phyloP scores from a whole-genome alignment of 1,140 invertebrate species.

The Pogonomyrmex barbatus region DNA sequence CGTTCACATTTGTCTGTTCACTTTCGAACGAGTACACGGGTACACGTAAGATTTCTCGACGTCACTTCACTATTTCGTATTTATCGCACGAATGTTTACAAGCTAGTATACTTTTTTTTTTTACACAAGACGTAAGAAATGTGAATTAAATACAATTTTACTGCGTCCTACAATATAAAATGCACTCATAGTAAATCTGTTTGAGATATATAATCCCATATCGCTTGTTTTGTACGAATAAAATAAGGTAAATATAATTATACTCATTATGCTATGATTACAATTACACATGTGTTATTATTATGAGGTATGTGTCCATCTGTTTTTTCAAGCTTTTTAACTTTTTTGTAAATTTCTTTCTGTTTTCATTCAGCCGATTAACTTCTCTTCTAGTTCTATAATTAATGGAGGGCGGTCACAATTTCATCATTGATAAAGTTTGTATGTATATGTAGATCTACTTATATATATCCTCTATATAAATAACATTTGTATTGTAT shows the following conservation, averaged over 20 bases:
- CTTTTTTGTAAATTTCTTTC: constrained; percentile 77
- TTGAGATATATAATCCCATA: constrained; percentile 72
- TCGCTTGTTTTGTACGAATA: constrained; percentile 70
- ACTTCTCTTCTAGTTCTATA: constrained; percentile 75
- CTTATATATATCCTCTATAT: constrained; percentile 39
- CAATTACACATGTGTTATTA: constrained; percentile 79
- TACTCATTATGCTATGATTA: constrained; percentile 71
- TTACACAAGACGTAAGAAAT: constrained; percentile 68
- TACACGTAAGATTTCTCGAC: not conserved
- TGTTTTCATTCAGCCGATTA: constrained; percentile 75
- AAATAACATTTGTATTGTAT: constrained; percentile 54
- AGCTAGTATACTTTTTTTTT: constrained; percentile 58
- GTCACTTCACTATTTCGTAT: constrained; percentile 70
- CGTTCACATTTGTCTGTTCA: not conserved
- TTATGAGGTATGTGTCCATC: constrained; percentile 77
- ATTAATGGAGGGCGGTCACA: constrained; percentile 73
- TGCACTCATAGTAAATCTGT: constrained; percentile 48
- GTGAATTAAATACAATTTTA: constrained; percentile 69
- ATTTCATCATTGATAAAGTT: constrained; percentile 76
- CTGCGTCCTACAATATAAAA: constrained; percentile 25
- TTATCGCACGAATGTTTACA: constrained; percentile 53
- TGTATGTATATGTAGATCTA: constrained; percentile 69
- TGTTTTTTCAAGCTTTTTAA: constrained; percentile 76
- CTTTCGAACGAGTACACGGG: not conserved
- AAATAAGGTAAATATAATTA: constrained; percentile 76